Evolutionary conservation across 2,888 invertebrate species (phyloP), one percentile per base, ranked within the genome.

Genomic region (Phania funesta): DNA sequence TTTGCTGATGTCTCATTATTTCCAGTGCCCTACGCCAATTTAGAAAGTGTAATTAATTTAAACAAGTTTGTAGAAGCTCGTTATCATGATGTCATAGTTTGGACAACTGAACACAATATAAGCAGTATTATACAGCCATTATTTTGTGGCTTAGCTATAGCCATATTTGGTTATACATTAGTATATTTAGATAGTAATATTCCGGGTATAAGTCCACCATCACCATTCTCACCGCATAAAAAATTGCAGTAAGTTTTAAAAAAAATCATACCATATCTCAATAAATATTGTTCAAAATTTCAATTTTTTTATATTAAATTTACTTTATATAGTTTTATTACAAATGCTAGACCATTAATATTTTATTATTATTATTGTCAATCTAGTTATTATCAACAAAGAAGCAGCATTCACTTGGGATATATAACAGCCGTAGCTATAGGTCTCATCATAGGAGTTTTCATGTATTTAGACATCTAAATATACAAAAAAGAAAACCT

Each of bases 171-270:
- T 7, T 93, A 93, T 91, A 90, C 91, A 74, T 92, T 94, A 85
- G 92, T 94, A 22, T 94, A 93, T 88, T 90, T 93, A 85, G 94
- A 94, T 87, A 94, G 94, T 77, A 91, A 91, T 85, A 90, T 92
- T 56, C 94, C 94, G 0, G 94, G 94, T 16, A 87, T 93, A 3
- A 91, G 92, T 87, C 94, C 94, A 24, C 93, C 93, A 3, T 92
- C 92, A 52, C 93, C 93, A 20, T 92, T 94, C 82, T 92, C 93
- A 65, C 92, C 92, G 13, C 89, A 89, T 24, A 92, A 92, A 84
- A 91, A 91, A 86, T 91, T 84, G 22, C 91, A 92, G 91, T 90
- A 86, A 88, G 87, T 83, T 50, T 70, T 35, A 38, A 58, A n/a
- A 0, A 24, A 7, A 60, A 50, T n/a, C n/a, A n/a, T n/a, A n/a